phyloP scores from a whole-genome alignment of 2,888 invertebrate species.

The Stegana nigrithorax region DNA sequence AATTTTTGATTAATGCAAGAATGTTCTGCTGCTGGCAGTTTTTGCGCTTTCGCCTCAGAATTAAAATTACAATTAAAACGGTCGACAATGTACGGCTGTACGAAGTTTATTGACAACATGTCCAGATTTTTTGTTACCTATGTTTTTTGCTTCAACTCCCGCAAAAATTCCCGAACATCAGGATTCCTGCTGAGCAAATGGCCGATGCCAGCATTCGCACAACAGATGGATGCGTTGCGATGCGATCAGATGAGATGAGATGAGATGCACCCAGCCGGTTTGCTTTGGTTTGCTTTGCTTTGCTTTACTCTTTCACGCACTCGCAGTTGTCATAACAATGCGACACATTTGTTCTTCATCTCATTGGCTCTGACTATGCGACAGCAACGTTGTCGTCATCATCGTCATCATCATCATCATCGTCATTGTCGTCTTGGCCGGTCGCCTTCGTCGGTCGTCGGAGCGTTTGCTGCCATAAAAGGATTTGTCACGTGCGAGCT shows the following conservation, averaged over 20 bases:
- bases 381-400: constrained; percentile 21
- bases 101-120: constrained; percentile 26
- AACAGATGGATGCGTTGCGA: no score
- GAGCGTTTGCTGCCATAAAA: constrained; percentile 65
- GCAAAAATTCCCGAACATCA: constrained; percentile 27
- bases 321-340: constrained; percentile 42
- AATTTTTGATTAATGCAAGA: constrained; percentile 62
- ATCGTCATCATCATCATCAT: not conserved
- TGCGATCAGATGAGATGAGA: no score
- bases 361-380: no score
- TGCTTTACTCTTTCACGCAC: not conserved
- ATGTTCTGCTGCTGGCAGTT: constrained; percentile 45
- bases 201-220: no score
- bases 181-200: not conserved
- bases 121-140: not conserved
- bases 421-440: constrained; percentile 25
- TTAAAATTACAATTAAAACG: constrained; percentile 50
- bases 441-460: constrained; percentile 24
- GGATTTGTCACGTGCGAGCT: constrained; percentile 69
- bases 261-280: no score
- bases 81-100: not conserved
- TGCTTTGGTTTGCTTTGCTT: no score
- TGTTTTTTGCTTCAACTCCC: constrained; percentile 18
- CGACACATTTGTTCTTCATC: constrained; percentile 57
- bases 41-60: constrained; percentile 14